A percentile compares a stretch with the other conserved stretches of the same genome.
These are phyloP conservation scores for Sitophilus oryzae DNA, from an alignment of 1,140 invertebrate genomes.

Conservation along the genomic window DNA sequence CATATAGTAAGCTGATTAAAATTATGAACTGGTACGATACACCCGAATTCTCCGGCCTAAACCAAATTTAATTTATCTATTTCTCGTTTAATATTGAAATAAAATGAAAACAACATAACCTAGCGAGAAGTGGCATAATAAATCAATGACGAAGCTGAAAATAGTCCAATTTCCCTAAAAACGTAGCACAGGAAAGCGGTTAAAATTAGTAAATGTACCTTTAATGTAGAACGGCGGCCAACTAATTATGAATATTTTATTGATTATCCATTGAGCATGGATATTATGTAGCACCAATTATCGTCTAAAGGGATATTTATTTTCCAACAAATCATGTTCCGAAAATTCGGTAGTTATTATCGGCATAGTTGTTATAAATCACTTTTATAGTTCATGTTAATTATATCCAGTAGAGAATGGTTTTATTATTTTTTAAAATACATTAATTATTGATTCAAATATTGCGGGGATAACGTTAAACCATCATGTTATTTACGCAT, in stretches of 20 bases:
- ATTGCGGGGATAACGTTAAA: too few relatives aligned
- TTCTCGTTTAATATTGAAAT: too few relatives aligned
- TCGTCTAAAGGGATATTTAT: conserved; percentile 5
- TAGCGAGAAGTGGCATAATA: too few relatives aligned
- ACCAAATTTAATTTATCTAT: too few relatives aligned
- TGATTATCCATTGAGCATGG: conserved; percentile 3
- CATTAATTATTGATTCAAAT: too few relatives aligned
- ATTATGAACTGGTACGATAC: too few relatives aligned
- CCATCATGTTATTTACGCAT: too few relatives aligned
- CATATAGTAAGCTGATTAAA: too few relatives aligned
- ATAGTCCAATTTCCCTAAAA: too few relatives aligned
- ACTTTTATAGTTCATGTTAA: background rate
- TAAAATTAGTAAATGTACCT: conserved; percentile 1
- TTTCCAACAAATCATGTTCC: conserved; percentile 6
- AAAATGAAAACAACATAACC: too few relatives aligned
- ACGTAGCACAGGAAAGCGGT: background rate
- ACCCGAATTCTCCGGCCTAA: too few relatives aligned
- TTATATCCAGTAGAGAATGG: background rate
- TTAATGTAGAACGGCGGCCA: background rate
- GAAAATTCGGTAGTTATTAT: conserved; percentile 2
- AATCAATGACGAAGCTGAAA: too few relatives aligned
- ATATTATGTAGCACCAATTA: conserved; percentile 8
- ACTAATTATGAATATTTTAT: conserved; percentile 10
- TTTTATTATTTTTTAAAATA: background rate
- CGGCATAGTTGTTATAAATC: conserved; percentile 3